These are phyloP conservation scores for Pheosia gnoma DNA, from an alignment of 2,888 invertebrate species.

Conservation along the genomic window DNA sequence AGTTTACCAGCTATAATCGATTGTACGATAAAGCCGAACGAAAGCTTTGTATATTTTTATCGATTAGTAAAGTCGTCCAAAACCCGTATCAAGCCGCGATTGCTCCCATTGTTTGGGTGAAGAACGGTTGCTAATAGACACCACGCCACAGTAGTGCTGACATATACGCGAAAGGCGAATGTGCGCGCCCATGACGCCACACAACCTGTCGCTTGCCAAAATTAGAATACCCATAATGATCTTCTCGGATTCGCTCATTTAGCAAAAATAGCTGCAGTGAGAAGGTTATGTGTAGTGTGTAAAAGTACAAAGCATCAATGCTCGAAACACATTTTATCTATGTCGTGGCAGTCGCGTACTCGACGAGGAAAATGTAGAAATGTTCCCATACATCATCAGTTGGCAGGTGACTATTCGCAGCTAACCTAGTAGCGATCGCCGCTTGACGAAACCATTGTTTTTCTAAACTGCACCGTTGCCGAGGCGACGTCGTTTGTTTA, in stretches of 20 bases:
- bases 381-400: constrained; percentile 78
- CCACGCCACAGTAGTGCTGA: constrained; percentile 61
- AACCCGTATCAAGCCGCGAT: constrained; percentile 79
- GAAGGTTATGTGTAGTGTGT: constrained; percentile 22
- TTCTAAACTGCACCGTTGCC: constrained; percentile 63
- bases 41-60: constrained; percentile 62
- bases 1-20: constrained; percentile 44
- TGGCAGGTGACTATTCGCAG: constrained; percentile 75
- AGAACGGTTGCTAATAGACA: constrained; percentile 75
- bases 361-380: constrained; percentile 69
- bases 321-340: constrained; percentile 35
- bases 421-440: constrained; percentile 55
- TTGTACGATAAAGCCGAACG: constrained; percentile 56
- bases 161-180: constrained; percentile 66
- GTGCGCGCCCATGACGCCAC: constrained; percentile 59
- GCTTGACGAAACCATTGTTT: constrained; percentile 54
- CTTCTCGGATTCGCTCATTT: constrained; percentile 35
- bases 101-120: constrained; percentile 80
- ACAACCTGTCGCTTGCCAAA: constrained; percentile 30
- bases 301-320: constrained; percentile 35
- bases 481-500: constrained; percentile 58
- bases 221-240: constrained; percentile 37
- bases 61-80: constrained; percentile 64
- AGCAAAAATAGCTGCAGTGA: constrained; percentile 26
- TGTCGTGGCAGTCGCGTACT: constrained; percentile 45